Conservation (phyloP, 2,888 invertebrate species). For the Panopea generosa region DNA sequence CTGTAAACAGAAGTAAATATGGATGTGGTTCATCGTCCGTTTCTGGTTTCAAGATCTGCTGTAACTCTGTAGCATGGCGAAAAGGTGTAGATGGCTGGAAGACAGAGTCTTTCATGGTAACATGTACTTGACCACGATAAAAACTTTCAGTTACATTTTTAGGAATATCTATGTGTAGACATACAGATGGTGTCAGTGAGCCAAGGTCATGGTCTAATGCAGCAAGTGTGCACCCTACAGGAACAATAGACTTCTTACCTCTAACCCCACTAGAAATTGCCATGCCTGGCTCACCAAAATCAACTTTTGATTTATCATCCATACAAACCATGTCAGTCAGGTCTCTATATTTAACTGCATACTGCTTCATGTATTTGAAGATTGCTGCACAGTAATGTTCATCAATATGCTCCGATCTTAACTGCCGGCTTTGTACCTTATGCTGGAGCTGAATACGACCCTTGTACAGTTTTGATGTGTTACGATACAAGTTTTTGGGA, state of each 20-base stretch:
- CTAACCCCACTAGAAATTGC: conserved; percentile 36
- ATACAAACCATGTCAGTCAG: conserved; percentile 13
- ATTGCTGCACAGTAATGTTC: conserved; percentile 55
- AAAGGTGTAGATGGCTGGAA: conserved; percentile 43
- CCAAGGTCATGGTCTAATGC: conserved; percentile 60
- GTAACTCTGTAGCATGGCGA: conserved; percentile 26
- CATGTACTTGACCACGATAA: conserved; percentile 53
- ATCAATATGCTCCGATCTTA: conserved; percentile 46
- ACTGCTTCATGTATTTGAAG: conserved; percentile 41
- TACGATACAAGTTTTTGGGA: conserved; percentile 41
- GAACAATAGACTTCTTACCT: conserved; percentile 60
- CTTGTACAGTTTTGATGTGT: conserved; percentile 47
- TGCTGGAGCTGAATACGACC: conserved; percentile 36
- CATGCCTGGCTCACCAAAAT: conserved; percentile 39
- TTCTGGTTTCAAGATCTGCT: conserved; percentile 16
- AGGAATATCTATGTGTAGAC: conserved; percentile 47
- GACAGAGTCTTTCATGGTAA: conserved; percentile 48
- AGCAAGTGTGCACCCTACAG: conserved; percentile 10
- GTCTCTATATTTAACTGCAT: conserved; percentile 18
- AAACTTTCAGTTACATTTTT: conserved; percentile 41
- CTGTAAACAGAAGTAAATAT: conserved; percentile 18
- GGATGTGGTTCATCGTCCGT: conserved; percentile 8
- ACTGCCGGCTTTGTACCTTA: conserved; percentile 49
- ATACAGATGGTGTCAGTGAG: conserved; percentile 59
- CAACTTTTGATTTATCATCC: conserved; percentile 34